phyloP scores from a whole-genome alignment of 2,113 vertebrate genomes.

The Loxodonta africana region DNA sequence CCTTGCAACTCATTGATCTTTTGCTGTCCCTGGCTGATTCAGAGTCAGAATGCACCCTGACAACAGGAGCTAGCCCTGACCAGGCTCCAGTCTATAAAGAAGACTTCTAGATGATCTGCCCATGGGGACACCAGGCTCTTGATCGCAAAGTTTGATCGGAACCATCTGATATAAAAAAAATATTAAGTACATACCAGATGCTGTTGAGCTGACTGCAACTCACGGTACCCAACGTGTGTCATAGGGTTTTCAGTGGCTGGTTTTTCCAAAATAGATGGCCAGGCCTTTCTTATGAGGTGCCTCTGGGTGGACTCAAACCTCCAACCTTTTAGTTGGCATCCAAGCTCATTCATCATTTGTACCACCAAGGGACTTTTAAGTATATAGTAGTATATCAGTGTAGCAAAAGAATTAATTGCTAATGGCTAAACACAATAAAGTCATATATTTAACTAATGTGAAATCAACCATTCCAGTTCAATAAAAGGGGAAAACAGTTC shows the following conservation, averaged over 20 bases:
- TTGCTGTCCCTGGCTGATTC: neutral
- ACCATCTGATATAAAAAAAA: neutral
- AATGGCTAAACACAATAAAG: neutral
- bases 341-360: neutral
- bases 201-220: neutral
- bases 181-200: neutral
- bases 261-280: neutral
- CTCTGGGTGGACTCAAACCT: neutral
- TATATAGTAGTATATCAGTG: neutral
- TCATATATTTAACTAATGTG: neutral
- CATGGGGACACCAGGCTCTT: neutral
- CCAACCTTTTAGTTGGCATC: neutral
- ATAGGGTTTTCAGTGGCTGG: neutral
- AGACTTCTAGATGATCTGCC: neutral
- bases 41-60: neutral
- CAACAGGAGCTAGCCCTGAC: neutral
- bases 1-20: rapidly evolving
- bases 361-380: neutral
- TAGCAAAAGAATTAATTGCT: neutral
- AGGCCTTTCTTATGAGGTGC: neutral
- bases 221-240: neutral
- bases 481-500: neutral
- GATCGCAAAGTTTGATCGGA: neutral
- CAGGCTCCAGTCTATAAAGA: neutral
- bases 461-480: neutral